phyloP scores from a whole-genome alignment of 2,797 vertebrate species.

The Spinus olivaceus region DNA sequence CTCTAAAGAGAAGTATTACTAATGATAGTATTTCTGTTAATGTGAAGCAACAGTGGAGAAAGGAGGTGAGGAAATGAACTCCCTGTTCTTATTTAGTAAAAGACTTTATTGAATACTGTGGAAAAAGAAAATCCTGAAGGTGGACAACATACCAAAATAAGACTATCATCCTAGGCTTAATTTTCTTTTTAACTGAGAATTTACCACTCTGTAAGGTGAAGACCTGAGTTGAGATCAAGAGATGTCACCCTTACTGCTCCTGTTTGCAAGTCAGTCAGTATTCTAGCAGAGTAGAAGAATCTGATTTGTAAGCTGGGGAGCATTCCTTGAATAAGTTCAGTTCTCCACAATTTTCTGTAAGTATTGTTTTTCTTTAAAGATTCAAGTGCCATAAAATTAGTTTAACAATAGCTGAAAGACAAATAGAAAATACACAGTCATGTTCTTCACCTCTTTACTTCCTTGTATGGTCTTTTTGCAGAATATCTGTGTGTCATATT shows the following conservation, averaged over 20 bases:
- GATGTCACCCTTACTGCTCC: background rate
- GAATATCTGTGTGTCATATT: background rate
- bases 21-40: background rate
- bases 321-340: background rate
- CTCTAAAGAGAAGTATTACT: background rate
- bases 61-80: background rate
- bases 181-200: background rate
- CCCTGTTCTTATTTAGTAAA: background rate
- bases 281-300: background rate
- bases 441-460: background rate
- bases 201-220: background rate
- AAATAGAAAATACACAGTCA: background rate
- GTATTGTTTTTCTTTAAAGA: background rate
- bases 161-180: background rate
- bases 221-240: background rate
- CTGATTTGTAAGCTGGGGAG: background rate
- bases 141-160: background rate
- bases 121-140: rapidly evolving
- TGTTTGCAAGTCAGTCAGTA: background rate
- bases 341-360: background rate
- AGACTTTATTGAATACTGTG: background rate
- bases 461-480: slow-evolving; percentile 26
- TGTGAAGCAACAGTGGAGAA: background rate
- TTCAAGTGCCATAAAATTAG: background rate
- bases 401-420: slow-evolving; percentile 18